These are phyloP conservation scores for Cyanocitta stelleri DNA, from an alignment of 2,113 vertebrate species.

Conservation along the genomic window DNA sequence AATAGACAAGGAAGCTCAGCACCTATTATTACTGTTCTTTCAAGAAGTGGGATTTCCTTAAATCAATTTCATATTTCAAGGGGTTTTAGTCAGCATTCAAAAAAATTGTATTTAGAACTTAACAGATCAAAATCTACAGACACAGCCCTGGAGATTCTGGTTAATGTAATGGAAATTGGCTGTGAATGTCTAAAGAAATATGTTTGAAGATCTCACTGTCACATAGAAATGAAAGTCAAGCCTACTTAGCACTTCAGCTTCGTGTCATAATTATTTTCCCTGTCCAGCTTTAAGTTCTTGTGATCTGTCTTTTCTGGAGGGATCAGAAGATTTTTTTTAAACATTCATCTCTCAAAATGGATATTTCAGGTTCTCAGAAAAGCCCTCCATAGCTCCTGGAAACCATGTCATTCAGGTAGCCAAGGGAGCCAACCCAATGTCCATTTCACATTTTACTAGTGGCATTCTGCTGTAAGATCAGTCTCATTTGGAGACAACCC, in stretches of 20 bases:
- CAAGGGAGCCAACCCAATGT: neutral
- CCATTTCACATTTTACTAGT: neutral
- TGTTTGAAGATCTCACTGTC: neutral
- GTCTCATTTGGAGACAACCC: neutral
- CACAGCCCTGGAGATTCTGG: neutral
- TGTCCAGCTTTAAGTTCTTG: neutral
- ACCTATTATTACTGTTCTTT: neutral
- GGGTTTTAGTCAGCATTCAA: neutral
- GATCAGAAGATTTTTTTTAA: neutral
- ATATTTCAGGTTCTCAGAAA: neutral
- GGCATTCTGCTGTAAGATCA: neutral
- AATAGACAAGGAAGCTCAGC: neutral
- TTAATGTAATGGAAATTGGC: neutral
- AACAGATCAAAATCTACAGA: neutral
- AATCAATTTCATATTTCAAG: neutral
- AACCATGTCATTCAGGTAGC: neutral
- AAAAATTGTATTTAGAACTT: neutral
- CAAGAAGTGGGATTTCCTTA: neutral
- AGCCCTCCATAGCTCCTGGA: accelerated
- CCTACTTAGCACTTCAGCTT: neutral
- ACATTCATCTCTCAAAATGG: neutral
- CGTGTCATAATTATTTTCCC: neutral
- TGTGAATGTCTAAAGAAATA: neutral
- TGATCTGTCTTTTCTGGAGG: neutral
- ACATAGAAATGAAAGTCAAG: neutral